phyloP scores from a whole-genome alignment of 2,113 vertebrate species.

The Blennius ocellaris region DNA sequence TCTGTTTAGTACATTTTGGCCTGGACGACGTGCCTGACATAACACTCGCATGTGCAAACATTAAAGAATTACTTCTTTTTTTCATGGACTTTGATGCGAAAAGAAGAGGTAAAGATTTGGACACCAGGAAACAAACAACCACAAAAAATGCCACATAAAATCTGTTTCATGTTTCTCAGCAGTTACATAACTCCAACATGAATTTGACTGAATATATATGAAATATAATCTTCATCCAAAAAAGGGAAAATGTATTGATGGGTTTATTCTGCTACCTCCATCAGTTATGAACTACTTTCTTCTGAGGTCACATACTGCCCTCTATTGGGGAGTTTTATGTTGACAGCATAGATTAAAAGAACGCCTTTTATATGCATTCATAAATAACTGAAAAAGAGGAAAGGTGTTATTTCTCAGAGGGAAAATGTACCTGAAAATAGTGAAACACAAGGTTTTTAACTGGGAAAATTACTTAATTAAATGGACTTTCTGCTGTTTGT shows the following conservation, averaged over 20 bases:
- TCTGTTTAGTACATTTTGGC: conserved; percentile 38
- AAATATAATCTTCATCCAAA: neutral
- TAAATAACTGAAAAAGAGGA: too few species aligned
- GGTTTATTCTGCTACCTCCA: too few species aligned
- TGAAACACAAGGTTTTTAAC: too few species aligned
- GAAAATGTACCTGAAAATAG: too few species aligned
- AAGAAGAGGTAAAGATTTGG: conserved; percentile 24
- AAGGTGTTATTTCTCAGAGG: too few species aligned
- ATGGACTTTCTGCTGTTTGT: too few species aligned
- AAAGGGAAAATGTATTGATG: neutral
- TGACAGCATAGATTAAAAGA: too few species aligned
- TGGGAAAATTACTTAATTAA: too few species aligned
- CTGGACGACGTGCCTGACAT: conserved; percentile 29
- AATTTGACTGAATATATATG: too few species aligned
- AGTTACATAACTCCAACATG: too few species aligned
- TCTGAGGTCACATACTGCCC: conserved; percentile 62
- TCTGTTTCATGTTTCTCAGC: too few species aligned
- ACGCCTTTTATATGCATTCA: too few species aligned
- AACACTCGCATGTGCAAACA: conserved; percentile 18
- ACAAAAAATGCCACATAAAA: conserved; percentile 4
- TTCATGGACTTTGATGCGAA: conserved; percentile 45
- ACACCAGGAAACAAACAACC: conserved; percentile 1
- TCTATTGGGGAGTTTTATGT: conserved; percentile 44
- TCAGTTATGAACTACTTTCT: neutral
- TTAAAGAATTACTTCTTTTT: neutral